Percentiles rank a stretch among this genome's conserved stretches.
Conservation (phyloP, 1,140 invertebrate genomes). For the Drosophila sulfurigaster region DNA sequence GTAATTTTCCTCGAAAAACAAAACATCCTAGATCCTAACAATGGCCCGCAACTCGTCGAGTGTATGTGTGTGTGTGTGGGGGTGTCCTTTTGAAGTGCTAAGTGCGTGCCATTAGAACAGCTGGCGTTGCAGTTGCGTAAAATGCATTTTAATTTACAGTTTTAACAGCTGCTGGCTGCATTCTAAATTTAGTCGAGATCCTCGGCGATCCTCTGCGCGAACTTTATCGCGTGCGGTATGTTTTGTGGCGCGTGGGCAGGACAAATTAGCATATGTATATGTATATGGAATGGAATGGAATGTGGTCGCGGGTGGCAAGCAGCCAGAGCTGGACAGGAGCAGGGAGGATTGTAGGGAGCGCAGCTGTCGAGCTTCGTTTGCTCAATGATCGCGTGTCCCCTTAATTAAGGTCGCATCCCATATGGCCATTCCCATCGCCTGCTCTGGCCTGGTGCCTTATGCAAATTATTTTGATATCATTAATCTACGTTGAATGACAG, state of each 20-base stretch:
- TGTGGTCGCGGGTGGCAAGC: background rate
- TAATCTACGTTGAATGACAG: slow-evolving; percentile 64
- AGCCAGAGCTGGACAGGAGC: background rate
- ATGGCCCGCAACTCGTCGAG: slow-evolving; percentile 6
- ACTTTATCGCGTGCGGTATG: slow-evolving; percentile 72
- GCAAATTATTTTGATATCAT: slow-evolving; percentile 64
- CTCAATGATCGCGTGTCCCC: slow-evolving; percentile 44
- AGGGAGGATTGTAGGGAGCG: background rate
- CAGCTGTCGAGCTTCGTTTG: slow-evolving; percentile 42
- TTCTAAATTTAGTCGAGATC: slow-evolving; percentile 66
- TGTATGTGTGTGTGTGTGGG: slow-evolving; percentile 41
- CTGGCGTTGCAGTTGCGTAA: slow-evolving; percentile 77
- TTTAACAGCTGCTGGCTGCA: slow-evolving; percentile 68
- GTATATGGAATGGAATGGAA: slow-evolving; percentile 2
- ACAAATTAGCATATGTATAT: slow-evolving; percentile 66
- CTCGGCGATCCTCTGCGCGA: slow-evolving; percentile 43
- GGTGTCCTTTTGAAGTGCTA: slow-evolving; percentile 75
- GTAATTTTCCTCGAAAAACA: slow-evolving; percentile 74
- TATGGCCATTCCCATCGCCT: slow-evolving; percentile 55
- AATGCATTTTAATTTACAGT: slow-evolving; percentile 83
- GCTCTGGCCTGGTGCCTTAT: slow-evolving; percentile 39
- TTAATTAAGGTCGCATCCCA: slow-evolving; percentile 67
- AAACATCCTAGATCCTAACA: slow-evolving; percentile 33
- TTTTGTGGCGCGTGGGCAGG: slow-evolving; percentile 65
- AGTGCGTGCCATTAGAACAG: slow-evolving; percentile 79